Base-by-base conservation (phyloP, 1,140 invertebrate species). In the Euwallacea fornicatus region DNA sequence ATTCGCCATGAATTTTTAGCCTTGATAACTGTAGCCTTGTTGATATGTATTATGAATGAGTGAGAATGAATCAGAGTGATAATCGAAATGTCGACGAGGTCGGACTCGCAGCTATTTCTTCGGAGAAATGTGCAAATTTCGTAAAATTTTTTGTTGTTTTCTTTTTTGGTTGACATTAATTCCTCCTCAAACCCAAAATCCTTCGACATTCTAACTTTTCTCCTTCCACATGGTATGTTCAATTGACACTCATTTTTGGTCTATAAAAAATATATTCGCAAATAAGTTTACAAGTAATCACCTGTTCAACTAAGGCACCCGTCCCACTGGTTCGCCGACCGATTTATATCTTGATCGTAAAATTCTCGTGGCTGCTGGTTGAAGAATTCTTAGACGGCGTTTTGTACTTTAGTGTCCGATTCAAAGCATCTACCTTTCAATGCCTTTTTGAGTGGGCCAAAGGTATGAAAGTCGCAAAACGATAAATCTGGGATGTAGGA, bases 401-500 rank as follows among this genome's bases (percentile, higher is more conserved):
- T 55, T 55, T 55, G 54, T 55, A 55, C 54, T 13, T 67, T 54
- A 62, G 60, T 42, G n/a, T 64, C 0, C 0, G 33, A 33, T 10
- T 60, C 9, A 42, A 60, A 60, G 9, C 33, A 9, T 41, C 54
- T 15, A 53, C 50, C 68, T 55, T 21, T 54, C 10, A 70, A 47
- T 4, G 68, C 68, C 42, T 70, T 42, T 70, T 70, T 70, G 63
- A 72, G 55, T 66, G 58, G 70, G 0, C 70, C 70, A 68, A 74
- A 73, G 53, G 76, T 53, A 43, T 74, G 63, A 66, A 73, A 75
- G 50, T 80, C 74, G 13, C 73, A 76, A 11, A 74, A 64, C 16
- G 74, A 76, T 53, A 76, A 54, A 69, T 78, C 76, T 11, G 72
- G 72, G 60, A 73, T 76, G 71, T 75, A 78, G 15, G 77, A 66